Conservation (phyloP, 2,797 vertebrate genomes). For the Labeo calbasu region DNA sequence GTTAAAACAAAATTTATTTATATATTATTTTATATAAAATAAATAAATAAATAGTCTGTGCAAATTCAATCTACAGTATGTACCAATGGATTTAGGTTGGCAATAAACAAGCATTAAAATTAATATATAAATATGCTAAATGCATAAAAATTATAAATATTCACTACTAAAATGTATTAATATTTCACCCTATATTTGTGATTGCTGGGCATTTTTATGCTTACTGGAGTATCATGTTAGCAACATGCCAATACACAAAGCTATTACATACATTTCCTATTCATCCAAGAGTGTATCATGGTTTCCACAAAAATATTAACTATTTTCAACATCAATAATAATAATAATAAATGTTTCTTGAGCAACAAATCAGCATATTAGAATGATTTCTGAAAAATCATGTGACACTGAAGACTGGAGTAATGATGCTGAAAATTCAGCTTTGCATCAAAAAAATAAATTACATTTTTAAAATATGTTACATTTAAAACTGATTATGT, state of each 20-base stretch:
- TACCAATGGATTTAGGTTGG: not conserved
- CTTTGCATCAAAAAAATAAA: not conserved
- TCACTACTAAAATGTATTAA: not conserved
- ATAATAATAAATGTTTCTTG: not conserved
- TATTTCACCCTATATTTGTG: not conserved
- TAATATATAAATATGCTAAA: not conserved
- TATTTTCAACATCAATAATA: not conserved
- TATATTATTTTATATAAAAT: no score
- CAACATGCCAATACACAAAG: not conserved
- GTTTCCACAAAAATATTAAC: not conserved
- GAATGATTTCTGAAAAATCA: not conserved
- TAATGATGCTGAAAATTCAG: not conserved
- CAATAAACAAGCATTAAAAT: not conserved
- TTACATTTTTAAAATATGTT: not conserved
- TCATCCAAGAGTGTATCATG: not conserved
- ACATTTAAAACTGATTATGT: not conserved
- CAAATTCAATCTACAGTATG: no score
- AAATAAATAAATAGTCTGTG: no score
- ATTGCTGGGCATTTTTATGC: not conserved
- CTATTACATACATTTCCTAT: not conserved
- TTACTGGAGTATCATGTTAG: not conserved
- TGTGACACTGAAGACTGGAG: not conserved
- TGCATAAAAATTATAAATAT: not conserved
- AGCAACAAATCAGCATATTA: not conserved
- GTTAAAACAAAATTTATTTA: not conserved